These are phyloP conservation scores for Rafetus swinhoei DNA, from an alignment of 2,113 vertebrate species.

Conservation along the genomic window DNA sequence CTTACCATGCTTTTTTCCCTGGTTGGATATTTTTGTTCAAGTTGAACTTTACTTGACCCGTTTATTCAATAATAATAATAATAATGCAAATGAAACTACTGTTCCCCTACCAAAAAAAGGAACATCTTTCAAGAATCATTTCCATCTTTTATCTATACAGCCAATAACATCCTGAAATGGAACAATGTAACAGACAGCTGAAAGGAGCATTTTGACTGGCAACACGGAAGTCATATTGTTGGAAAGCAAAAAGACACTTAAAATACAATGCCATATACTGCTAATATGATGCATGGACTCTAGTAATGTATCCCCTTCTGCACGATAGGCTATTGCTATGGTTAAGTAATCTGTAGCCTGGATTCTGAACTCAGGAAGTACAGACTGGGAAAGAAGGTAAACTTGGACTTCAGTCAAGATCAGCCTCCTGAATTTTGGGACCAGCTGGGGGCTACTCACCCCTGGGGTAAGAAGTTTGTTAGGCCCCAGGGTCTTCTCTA, in stretches of 20 bases:
- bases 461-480: too few relatives aligned
- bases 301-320: background rate
- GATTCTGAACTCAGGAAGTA: background rate
- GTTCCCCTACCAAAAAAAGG: background rate
- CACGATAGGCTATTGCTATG: background rate
- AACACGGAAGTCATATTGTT: background rate
- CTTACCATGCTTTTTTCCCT: too few relatives aligned
- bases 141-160: background rate
- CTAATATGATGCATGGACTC: background rate
- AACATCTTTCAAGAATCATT: slow-evolving; percentile 20
- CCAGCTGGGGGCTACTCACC: too few relatives aligned
- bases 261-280: background rate
- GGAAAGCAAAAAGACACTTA: background rate
- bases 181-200: background rate
- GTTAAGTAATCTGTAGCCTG: background rate
- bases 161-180: background rate
- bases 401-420: rapidly evolving
- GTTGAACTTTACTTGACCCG: slow-evolving; percentile 1
- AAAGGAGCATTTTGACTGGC: background rate
- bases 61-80: slow-evolving; percentile 25
- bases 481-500: too few relatives aligned
- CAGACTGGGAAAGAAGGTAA: background rate
- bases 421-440: background rate
- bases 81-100: background rate
- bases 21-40: too few relatives aligned